Evolutionary conservation across 1,140 invertebrate species (phyloP), one percentile per base, ranked within the genome.

Genomic region (Papilio xuthus): DNA sequence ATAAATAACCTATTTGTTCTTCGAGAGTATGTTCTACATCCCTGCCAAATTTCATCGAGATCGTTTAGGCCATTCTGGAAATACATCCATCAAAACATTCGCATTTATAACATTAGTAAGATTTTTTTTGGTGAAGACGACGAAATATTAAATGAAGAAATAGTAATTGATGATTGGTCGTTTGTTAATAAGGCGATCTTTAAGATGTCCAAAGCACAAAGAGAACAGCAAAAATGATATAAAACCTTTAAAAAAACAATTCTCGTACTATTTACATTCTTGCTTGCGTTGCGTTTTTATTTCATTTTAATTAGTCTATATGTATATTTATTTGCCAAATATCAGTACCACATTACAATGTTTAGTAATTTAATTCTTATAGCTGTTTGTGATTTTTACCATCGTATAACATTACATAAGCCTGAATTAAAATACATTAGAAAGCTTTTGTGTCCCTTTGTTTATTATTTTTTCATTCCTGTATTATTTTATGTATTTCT

Each of bases 301-400:
- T 72, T 47, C 20, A 47, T 20, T 26, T 47, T 72, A 15, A 47
- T 72, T 72, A 10, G 71, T 72, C 12, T 42, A 20, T 18, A 47
- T 10, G 13, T 74, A 74, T 47, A 1, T 32, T 74, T 37, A 28
- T 53, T 28, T 74, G 72, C 50, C 72, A 75, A 75, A 56, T 75
- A 56, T 32, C 50, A 20, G 2, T 42, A 23, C 20, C 28, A 70
- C 18, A 41, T 70, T 37, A 41, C 67, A 70, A 70, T 41, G 15
- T 71, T 42, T 42, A 41, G 41, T 71, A 70, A 70, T 71, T 71
- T 20, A 41, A 13, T 37, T 71, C 9, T 70, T 71, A 71, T 18
- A 23, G 8, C 32, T 42, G 6, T 4, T 37, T 41, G 26, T 32
- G 60, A 63, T n/a, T 23, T 23, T 63, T 9, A 10, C 23, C 13